phyloP scores from a whole-genome alignment of 2,888 invertebrate species.

The Tachina grossa region DNA sequence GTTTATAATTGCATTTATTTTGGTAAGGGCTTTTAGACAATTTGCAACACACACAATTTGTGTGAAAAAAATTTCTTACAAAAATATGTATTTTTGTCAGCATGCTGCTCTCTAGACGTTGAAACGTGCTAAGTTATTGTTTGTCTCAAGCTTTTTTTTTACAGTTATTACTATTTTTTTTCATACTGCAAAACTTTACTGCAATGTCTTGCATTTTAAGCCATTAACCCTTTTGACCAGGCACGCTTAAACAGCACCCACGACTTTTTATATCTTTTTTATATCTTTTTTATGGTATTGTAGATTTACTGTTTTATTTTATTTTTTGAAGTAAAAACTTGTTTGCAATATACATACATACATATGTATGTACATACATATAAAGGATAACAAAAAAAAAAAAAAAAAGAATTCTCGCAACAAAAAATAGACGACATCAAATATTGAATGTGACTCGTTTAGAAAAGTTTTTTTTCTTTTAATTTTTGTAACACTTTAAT shows the following conservation, averaged over 20 bases:
- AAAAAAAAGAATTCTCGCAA: constrained; percentile 14
- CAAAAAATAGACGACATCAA: constrained; percentile 48
- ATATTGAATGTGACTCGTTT: not conserved
- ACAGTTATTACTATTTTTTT: constrained; percentile 18
- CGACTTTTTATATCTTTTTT: constrained; percentile 55
- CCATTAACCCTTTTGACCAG: constrained; percentile 64
- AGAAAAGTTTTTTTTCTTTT: not conserved
- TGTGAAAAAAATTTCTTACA: not conserved
- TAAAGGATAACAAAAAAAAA: too few relatives aligned
- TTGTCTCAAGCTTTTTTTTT: constrained; percentile 35
- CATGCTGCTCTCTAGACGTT: not conserved
- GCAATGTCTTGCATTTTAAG: constrained; percentile 25
- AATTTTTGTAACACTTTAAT: not conserved
- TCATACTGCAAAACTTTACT: not conserved
- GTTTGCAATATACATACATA: not conserved
- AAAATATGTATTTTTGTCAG: not conserved
- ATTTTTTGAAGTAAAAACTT: not conserved
- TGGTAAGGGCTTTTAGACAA: not conserved
- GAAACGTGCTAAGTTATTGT: constrained; percentile 22
- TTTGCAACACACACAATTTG: not conserved
- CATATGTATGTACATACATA: too few relatives aligned
- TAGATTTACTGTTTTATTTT: not conserved
- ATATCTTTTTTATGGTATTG: not conserved
- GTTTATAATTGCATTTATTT: not conserved
- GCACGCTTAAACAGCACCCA: constrained; percentile 64